Conservation (phyloP, 2,113 vertebrate species). For the Urocynchramus pylzowi region DNA sequence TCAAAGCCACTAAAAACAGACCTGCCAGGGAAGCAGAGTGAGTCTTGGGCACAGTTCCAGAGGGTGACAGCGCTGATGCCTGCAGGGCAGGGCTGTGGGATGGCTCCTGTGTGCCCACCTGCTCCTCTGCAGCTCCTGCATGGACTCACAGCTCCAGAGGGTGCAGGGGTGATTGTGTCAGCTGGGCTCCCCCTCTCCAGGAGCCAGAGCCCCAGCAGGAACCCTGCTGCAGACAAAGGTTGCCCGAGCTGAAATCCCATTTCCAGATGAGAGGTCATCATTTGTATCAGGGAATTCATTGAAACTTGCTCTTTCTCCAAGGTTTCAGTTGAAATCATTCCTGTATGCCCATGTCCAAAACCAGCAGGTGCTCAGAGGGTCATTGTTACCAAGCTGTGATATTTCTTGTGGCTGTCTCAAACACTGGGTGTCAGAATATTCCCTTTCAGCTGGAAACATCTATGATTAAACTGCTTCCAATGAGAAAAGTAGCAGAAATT, state of each 20-base stretch:
- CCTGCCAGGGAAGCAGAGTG: not conserved
- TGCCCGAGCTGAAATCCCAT: not conserved
- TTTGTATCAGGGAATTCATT: not conserved
- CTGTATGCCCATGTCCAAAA: not conserved
- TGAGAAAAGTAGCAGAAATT: slow-evolving; percentile 14
- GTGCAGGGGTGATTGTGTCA: not conserved
- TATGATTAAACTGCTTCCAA: slow-evolving; percentile 38
- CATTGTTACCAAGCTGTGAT: not conserved
- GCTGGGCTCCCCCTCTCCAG: not conserved
- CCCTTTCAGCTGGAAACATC: slow-evolving; percentile 26
- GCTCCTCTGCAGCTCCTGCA: not conserved
- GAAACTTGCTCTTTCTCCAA: slow-evolving; percentile 18
- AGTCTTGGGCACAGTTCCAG: not conserved
- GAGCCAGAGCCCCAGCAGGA: not conserved
- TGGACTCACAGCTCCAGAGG: not conserved
- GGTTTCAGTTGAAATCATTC: slow-evolving; percentile 16
- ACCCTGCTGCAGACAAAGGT: not conserved
- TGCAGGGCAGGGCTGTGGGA: not conserved
- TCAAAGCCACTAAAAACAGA: not conserved
- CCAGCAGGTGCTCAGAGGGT: not conserved
- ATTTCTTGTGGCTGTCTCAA: slow-evolving; percentile 6
- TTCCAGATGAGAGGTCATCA: not conserved
- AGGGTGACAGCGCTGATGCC: not conserved
- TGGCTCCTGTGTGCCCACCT: not conserved
- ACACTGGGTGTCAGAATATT: not conserved